Conservation (phyloP, 1,140 invertebrate species). For the Rhagoletis pomonella region DNA sequence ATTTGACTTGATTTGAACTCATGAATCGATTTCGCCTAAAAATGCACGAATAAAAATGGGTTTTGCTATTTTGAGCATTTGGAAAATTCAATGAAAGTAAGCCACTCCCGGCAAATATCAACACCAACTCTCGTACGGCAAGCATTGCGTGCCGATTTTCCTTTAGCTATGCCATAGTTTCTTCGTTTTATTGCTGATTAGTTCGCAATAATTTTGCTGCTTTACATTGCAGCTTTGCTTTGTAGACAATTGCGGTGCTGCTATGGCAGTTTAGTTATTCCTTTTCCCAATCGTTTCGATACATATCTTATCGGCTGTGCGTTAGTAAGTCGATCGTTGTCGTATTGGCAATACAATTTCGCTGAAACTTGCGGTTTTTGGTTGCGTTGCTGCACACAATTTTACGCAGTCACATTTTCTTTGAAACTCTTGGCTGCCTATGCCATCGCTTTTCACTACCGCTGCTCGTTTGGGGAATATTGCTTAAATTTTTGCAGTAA, state of each 20-base stretch:
- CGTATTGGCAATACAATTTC: not conserved
- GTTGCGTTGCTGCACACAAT: not conserved
- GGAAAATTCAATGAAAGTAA: not conserved
- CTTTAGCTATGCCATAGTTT: not conserved
- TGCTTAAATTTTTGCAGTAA: not conserved
- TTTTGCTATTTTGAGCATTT: not conserved
- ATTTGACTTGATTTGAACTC: not conserved
- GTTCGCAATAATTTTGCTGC: not conserved
- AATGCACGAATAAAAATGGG: not conserved
- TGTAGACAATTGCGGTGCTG: not conserved
- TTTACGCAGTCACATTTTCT: not conserved
- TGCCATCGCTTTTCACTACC: not conserved
- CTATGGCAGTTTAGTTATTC: too few relatives aligned
- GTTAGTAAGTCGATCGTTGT: not conserved
- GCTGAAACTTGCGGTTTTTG: not conserved
- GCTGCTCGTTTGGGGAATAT: not conserved
- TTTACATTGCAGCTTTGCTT: not conserved
- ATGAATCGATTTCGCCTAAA: not conserved
- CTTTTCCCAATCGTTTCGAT: too few relatives aligned
- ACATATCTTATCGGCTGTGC: too few relatives aligned
- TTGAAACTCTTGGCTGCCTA: not conserved
- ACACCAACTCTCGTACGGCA: too few relatives aligned
- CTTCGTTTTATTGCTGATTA: constrained; percentile 15
- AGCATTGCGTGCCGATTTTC: not conserved
- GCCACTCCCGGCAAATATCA: not conserved